Evolutionary conservation across 2,113 vertebrate genomes (phyloP).

Genomic region (Eulemur rufifrons): DNA sequence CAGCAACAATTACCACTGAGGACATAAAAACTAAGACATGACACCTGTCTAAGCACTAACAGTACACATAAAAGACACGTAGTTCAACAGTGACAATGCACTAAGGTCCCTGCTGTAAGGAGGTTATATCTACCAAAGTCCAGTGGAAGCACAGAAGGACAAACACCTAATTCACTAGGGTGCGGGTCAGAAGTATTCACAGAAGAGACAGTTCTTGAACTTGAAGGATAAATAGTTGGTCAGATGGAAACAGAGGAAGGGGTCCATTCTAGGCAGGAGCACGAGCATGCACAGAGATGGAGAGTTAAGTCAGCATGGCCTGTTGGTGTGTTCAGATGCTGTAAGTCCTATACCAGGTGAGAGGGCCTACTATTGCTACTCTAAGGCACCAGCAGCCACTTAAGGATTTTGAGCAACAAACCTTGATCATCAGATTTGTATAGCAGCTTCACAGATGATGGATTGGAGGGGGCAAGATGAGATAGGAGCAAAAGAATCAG

Average conservation of each 20-base stretch:
- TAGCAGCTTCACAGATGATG: background rate
- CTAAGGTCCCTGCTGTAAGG: background rate
- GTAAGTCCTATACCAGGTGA: background rate
- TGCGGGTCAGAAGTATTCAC: background rate
- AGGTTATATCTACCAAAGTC: background rate
- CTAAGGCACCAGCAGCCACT: background rate
- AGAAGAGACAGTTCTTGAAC: background rate
- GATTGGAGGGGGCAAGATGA: background rate
- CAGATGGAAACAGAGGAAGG: background rate
- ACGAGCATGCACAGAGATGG: background rate
- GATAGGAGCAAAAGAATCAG: accelerated
- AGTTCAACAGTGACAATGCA: background rate
- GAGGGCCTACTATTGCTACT: background rate
- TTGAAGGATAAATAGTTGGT: background rate
- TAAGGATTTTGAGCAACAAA: background rate
- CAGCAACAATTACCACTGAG: background rate
- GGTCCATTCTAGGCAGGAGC: background rate
- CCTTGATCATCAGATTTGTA: background rate
- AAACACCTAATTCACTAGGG: background rate
- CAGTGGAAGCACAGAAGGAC: background rate
- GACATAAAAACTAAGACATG: background rate
- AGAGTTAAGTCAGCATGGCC: background rate
- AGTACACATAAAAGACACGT: background rate
- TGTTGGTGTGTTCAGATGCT: background rate
- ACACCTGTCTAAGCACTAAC: background rate